Conservation (phyloP, 1,140 invertebrate species). For the Steinernema khuongi region DNA sequence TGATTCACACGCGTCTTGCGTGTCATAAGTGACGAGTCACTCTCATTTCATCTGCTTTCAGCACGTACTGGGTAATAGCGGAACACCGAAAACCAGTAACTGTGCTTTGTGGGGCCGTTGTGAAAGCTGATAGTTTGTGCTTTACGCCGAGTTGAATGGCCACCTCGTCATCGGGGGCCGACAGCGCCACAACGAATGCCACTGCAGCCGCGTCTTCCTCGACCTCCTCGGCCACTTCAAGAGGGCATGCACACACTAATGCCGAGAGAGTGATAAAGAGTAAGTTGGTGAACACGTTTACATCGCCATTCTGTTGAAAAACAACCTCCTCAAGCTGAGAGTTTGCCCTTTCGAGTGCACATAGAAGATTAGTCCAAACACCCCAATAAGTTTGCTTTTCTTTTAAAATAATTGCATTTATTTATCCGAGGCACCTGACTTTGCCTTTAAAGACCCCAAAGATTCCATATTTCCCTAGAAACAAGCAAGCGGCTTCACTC, state of each 20-base stretch:
- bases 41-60: neutral
- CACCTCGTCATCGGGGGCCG: slow-evolving; percentile 18
- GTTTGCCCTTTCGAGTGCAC: no score
- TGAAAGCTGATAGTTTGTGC: slow-evolving; percentile 15
- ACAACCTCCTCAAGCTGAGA: no score
- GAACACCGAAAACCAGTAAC: slow-evolving; percentile 12
- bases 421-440: no score
- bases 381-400: no score
- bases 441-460: no score
- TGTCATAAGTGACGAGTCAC: neutral
- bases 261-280: slow-evolving; percentile 18
- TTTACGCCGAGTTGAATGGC: slow-evolving; percentile 16
- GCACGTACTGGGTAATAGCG: slow-evolving; percentile 8
- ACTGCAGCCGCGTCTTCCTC: slow-evolving; percentile 15
- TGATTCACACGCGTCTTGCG: neutral
- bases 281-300: slow-evolving; percentile 2
- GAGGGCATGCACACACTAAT: neutral
- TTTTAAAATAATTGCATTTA: no score
- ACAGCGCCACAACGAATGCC: neutral
- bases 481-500: no score
- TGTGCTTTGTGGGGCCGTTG: slow-evolving; percentile 9
- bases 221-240: neutral
- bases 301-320: no score
- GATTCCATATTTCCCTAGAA: no score
- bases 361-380: no score